Percentiles rank a stretch among this genome's conserved stretches.
These are phyloP conservation scores for Tipula lateralis DNA, from an alignment of 2,888 invertebrate genomes.

Conservation along the genomic window DNA sequence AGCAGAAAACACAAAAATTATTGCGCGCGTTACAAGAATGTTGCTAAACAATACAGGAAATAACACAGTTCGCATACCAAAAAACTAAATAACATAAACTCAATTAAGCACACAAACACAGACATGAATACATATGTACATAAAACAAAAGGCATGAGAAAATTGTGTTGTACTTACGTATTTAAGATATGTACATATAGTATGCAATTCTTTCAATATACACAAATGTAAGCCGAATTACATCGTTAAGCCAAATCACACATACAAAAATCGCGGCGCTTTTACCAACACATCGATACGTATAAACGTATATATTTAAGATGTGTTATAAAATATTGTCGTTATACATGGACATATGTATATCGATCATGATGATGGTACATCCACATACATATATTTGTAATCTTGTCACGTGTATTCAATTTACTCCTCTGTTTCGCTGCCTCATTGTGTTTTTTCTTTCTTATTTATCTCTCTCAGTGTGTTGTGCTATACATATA, in stretches of 20 bases:
- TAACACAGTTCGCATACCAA: conserved; percentile 24
- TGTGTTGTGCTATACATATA: neutral
- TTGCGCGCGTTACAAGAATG: conserved; percentile 24
- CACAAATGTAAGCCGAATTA: neutral
- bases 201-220: neutral
- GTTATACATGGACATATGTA: neutral
- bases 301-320: neutral
- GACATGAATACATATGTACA: neutral
- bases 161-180: neutral
- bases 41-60: conserved; percentile 24
- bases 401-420: neutral
- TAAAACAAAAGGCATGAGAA: neutral
- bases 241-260: neutral
- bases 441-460: conserved; percentile 13
- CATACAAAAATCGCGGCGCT: neutral
- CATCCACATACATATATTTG: neutral
- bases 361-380: neutral
- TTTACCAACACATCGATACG: neutral
- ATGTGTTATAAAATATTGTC: neutral
- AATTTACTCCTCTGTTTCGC: neutral
- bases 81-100: neutral
- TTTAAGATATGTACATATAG: neutral
- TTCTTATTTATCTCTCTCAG: neutral
- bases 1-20: neutral
- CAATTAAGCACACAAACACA: neutral